Conservation (phyloP, 2,113 vertebrate species). For the Ciconia maguari region DNA sequence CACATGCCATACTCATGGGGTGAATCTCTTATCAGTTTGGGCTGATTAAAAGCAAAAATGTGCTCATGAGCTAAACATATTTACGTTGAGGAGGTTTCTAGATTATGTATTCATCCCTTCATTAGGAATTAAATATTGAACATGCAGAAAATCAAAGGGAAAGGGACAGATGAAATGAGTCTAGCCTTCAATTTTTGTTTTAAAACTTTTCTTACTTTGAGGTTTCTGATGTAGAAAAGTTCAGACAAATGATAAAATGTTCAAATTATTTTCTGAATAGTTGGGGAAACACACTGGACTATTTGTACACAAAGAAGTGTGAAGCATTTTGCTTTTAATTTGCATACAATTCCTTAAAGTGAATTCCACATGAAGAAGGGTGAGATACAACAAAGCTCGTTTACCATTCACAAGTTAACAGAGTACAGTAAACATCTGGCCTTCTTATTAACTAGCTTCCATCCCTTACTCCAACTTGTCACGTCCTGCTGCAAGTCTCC, state of each 20-base stretch:
- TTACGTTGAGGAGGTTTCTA: not conserved
- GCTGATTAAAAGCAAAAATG: not conserved
- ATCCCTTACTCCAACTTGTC: not conserved
- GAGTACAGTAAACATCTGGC: conserved; percentile 39
- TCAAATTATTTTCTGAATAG: not conserved
- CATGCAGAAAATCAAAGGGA: not conserved
- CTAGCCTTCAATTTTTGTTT: not conserved
- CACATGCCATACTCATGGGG: not conserved
- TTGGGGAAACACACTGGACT: not conserved
- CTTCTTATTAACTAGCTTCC: not conserved
- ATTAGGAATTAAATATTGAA: not conserved
- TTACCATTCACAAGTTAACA: conserved; percentile 48
- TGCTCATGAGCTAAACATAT: not conserved
- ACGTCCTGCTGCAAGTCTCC: conserved; percentile 2
- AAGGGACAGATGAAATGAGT: not conserved
- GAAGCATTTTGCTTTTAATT: conserved; percentile 66
- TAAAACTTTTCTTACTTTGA: not conserved
- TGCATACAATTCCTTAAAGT: conserved; percentile 59
- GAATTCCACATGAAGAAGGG: conserved; percentile 50
- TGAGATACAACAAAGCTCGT: conserved; percentile 46
- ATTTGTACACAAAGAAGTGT: conserved; percentile 28
- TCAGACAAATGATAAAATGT: not conserved
- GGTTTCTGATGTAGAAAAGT: not conserved
- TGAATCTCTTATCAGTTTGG: not conserved
- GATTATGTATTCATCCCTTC: not conserved